A percentile compares a stretch with the other conserved stretches of the same genome.
These are phyloP conservation scores for Abramis brama DNA, from an alignment of 2,113 vertebrate species.

Conservation along the genomic window DNA sequence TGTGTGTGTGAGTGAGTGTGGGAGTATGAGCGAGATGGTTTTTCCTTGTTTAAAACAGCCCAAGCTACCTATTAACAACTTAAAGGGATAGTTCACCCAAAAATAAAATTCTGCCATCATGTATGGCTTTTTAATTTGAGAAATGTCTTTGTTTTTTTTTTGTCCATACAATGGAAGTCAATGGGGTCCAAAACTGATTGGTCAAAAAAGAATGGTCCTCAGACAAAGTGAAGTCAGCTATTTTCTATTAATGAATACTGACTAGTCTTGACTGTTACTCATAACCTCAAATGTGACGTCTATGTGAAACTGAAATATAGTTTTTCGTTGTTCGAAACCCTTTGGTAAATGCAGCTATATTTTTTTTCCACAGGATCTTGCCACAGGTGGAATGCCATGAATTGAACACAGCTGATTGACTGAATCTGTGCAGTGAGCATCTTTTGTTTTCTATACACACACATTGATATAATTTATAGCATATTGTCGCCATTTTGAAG, in stretches of 20 bases:
- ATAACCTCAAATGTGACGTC: neutral
- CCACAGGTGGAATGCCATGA: slow-evolving; percentile 75
- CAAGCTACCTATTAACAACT: neutral
- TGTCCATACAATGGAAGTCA: neutral
- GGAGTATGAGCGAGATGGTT: neutral
- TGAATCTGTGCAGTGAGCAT: slow-evolving; percentile 79
- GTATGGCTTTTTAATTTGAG: no score
- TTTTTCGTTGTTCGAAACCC: neutral
- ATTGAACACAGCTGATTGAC: slow-evolving; percentile 73
- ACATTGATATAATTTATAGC: neutral
- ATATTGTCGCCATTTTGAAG: neutral
- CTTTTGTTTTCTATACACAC: neutral
- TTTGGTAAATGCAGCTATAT: neutral
- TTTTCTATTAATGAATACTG: neutral
- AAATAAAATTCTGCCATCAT: neutral
- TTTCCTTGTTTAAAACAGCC: neutral
- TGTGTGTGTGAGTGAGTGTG: neutral
- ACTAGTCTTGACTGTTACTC: neutral
- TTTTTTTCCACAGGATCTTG: slow-evolving; percentile 59
- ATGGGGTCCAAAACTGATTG: neutral
- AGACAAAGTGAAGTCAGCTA: neutral
- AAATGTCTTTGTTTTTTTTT: neutral
- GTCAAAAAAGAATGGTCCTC: neutral
- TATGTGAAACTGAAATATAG: neutral
- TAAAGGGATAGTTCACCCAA: neutral